A percentile compares a stretch with the other conserved stretches of the same genome.
phyloP scores from a whole-genome alignment of 2,888 invertebrate species.

The Drosophila paramelanica region DNA sequence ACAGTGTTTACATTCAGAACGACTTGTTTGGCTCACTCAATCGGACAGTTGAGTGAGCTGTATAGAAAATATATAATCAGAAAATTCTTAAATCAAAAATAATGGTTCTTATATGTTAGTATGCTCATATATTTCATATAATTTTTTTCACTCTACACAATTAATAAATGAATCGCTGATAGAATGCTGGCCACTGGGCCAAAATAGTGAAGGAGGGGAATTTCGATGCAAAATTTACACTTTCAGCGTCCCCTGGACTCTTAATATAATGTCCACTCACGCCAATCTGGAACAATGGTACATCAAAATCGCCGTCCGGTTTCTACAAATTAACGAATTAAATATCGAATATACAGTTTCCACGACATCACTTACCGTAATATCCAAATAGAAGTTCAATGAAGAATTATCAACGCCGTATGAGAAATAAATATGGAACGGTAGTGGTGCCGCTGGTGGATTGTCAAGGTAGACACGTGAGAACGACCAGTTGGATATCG shows the following conservation, averaged over 20 bases:
- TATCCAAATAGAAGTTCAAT: constrained; percentile 68
- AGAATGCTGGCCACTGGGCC: constrained; percentile 85
- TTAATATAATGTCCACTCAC: constrained; percentile 85
- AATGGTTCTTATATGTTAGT: too few relatives aligned
- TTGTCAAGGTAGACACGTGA: constrained; percentile 58
- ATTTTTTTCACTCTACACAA: background rate
- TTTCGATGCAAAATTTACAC: constrained; percentile 82
- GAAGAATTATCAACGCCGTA: constrained; percentile 72
- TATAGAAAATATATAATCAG: background rate
- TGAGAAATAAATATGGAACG: constrained; percentile 73
- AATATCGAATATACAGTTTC: background rate
- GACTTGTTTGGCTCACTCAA: background rate
- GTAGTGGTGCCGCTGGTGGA: constrained; percentile 54
- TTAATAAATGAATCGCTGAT: constrained; percentile 82
- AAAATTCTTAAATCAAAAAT: too few relatives aligned
- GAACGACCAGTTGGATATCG: constrained; percentile 76
- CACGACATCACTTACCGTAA: constrained; percentile 42
- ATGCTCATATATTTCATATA: too few relatives aligned
- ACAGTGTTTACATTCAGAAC: constrained; percentile 3
- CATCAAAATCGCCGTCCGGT: constrained; percentile 56
- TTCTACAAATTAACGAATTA: constrained; percentile 35
- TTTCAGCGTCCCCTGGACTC: constrained; percentile 84
- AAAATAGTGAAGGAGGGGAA: constrained; percentile 85
- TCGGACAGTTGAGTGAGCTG: background rate
- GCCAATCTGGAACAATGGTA: constrained; percentile 83